A percentile compares a stretch with the other conserved stretches of the same genome.
Evolutionary conservation across 2,888 invertebrate species (phyloP).

Genomic region (Drosophila trichaetosa): DNA sequence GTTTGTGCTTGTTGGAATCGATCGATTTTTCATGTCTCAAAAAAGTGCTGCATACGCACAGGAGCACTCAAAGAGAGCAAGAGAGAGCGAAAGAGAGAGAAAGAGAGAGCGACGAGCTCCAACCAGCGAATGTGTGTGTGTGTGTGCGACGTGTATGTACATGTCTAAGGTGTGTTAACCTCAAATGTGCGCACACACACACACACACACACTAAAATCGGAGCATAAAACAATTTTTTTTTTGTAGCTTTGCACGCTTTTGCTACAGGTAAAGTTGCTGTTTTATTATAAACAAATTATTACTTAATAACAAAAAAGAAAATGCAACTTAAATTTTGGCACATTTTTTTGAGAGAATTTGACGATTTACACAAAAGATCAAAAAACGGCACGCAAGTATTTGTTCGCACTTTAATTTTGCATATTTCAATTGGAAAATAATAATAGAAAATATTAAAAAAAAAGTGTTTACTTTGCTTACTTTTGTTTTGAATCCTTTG

Average conservation of each 20-base stretch:
- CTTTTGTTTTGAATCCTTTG: slow-evolving; percentile 58
- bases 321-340: neutral
- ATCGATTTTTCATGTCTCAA: slow-evolving; percentile 79
- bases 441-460: neutral
- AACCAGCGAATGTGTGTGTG: slow-evolving; percentile 23
- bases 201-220: slow-evolving; percentile 25
- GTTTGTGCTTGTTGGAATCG: slow-evolving; percentile 48
- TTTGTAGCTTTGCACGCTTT: slow-evolving; percentile 34
- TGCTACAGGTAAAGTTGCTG: slow-evolving; percentile 33
- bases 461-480: slow-evolving; percentile 41
- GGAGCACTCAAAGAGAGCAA: slow-evolving; percentile 43
- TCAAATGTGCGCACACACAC: slow-evolving; percentile 67
- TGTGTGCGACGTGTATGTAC: slow-evolving; percentile 78
- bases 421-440: neutral
- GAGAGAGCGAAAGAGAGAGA: neutral
- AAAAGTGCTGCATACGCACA: slow-evolving; percentile 73
- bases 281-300: neutral
- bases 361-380: neutral
- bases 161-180: slow-evolving; percentile 85
- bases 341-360: neutral
- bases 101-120: slow-evolving; percentile 23
- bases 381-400: neutral
- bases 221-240: slow-evolving; percentile 31
- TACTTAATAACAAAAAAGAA: neutral
- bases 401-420: neutral